These are phyloP conservation scores for Callipepla californica DNA, from an alignment of 2,113 vertebrate genomes.

Conservation along the genomic window DNA sequence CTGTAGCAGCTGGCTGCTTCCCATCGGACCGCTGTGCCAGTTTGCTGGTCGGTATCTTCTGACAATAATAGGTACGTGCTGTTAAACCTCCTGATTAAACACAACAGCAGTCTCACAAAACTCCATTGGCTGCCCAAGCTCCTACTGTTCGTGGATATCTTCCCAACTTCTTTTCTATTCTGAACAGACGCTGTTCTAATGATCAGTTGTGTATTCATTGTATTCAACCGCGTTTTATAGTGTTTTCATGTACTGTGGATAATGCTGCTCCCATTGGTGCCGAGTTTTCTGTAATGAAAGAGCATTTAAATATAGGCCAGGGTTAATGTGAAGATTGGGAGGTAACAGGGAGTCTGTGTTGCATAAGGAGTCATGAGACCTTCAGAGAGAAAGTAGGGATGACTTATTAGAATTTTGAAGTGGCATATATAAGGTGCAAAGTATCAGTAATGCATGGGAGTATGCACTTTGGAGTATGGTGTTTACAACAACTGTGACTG, in stretches of 20 bases:
- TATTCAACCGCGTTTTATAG: neutral
- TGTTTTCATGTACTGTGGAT: neutral
- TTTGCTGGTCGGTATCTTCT: neutral
- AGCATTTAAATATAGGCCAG: neutral
- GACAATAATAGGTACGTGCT: fast-evolving
- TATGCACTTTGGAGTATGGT: conserved; percentile 48
- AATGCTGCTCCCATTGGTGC: neutral
- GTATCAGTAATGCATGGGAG: conserved; percentile 36
- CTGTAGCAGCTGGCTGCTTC: neutral
- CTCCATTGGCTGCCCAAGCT: neutral
- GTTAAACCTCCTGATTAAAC: neutral
- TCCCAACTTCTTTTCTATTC: fast-evolving
- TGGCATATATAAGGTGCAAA: conserved; percentile 6
- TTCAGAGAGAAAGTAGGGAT: conserved; percentile 7
- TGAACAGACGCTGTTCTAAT: neutral
- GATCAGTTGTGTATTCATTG: neutral
- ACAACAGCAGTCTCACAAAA: fast-evolving
- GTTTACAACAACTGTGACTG: neutral
- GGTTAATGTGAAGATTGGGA: conserved; percentile 24
- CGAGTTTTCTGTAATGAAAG: neutral
- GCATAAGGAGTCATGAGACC: conserved; percentile 61
- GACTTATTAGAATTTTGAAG: conserved; percentile 60
- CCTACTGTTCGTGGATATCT: neutral
- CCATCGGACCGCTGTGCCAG: neutral
- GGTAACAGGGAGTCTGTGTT: neutral